Base-by-base conservation (phyloP, 1,140 invertebrate species). In the Leptinotarsa undecemlineata region DNA sequence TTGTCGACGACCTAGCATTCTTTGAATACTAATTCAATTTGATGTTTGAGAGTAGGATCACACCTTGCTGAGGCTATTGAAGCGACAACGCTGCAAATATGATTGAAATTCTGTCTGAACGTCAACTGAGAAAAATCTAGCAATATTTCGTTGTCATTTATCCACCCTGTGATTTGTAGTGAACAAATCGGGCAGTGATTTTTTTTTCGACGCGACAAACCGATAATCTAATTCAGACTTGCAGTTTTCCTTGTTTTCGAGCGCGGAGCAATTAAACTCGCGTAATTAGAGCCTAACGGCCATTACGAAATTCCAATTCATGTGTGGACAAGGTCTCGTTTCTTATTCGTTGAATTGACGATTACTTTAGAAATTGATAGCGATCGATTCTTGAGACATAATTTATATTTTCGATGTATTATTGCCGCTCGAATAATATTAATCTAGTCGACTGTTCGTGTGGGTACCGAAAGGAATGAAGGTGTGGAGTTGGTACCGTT, bases 241-340 rank as follows among this genome's bases (percentile, higher is more conserved):
- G 8, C 33, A 42, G 33, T 73, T 73, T 73, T 73, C 62, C 42
- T 61, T 33, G 61, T 23, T 66, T 66, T 63, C 17, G 61, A 73
- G 61, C 19, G 21, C 57, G 21, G 48, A 61, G 63, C 70, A 75
- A 73, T 76, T 73, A 72, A 70, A 73, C 63, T 48, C 48, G 0
- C 48, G n/a, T 63, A 76, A 76, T 62, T 76, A 76, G 75, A 76
- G 66, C 71, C 66, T 73, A 70, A 76, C 75, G 67, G 64, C 26
- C 47, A 67, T 76, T 76, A 60, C 71, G 71, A 76, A 76, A 76
- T 76, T 66, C 66, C 67, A 26, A 71, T 69, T 69, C 19, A 57
- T 73, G 67, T 73, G 63, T 66, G 60, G 71, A 76, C 75, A 73
- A 76, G 75, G 66, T 71, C 71, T 72, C 68, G 71, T 73, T 73